Conservation (phyloP, 2,888 invertebrate species). For the Mythimna loreyi region DNA sequence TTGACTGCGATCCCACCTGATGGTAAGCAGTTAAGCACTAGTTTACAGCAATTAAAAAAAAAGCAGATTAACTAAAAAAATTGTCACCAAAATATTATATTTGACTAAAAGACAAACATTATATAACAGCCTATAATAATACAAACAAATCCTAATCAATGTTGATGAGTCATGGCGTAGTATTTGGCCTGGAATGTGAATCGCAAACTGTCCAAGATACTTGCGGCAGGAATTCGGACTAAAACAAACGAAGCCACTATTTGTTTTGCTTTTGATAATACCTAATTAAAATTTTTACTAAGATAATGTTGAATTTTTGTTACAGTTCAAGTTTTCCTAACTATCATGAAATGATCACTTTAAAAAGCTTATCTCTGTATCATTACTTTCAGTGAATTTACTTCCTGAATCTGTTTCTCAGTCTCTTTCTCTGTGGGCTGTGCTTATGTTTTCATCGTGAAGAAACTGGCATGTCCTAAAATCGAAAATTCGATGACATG, state of each 20-base stretch:
- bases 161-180: conserved; percentile 47
- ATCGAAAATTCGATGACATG: too few relatives aligned
- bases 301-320: conserved; percentile 11
- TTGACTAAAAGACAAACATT: conserved; percentile 19
- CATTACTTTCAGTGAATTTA: too few relatives aligned
- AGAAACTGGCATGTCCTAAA: too few relatives aligned
- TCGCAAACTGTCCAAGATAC: conserved; percentile 59
- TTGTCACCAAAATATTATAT: neutral
- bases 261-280: conserved; percentile 33
- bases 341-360: neutral
- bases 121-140: conserved; percentile 1
- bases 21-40: too few relatives aligned
- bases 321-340: neutral
- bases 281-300: neutral
- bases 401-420: too few relatives aligned
- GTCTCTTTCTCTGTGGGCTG: too few relatives aligned
- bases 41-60: too few relatives aligned
- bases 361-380: too few relatives aligned
- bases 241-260: conserved; percentile 37
- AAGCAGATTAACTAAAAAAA: neutral
- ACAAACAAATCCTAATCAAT: conserved; percentile 32
- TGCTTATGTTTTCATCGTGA: too few relatives aligned
- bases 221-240: conserved; percentile 43
- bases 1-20: too few relatives aligned
- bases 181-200: conserved; percentile 58